Percentiles rank a stretch among this genome's conserved stretches.
Evolutionary conservation across 2,888 invertebrate species (phyloP).

Genomic region (Oligia latruncula): DNA sequence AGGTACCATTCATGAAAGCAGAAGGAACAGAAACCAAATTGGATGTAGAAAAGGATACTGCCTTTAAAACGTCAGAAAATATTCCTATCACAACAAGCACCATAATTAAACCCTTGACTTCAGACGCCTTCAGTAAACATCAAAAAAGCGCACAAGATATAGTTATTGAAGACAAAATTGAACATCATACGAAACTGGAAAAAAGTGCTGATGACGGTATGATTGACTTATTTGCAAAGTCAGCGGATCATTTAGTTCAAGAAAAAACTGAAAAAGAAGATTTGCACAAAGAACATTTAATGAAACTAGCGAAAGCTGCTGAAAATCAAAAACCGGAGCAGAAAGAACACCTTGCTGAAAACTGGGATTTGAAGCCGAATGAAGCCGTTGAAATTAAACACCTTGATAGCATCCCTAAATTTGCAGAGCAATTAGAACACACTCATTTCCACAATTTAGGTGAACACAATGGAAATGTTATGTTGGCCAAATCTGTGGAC

Average conservation of each 20-base stretch:
- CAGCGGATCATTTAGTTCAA: slow-evolving; percentile 20
- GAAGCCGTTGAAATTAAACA: slow-evolving; percentile 26
- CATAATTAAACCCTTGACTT: slow-evolving; percentile 20
- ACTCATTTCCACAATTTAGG: slow-evolving; percentile 34
- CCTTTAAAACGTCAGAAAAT: slow-evolving; percentile 46
- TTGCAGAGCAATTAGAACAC: slow-evolving; percentile 34
- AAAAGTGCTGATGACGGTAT: slow-evolving; percentile 35
- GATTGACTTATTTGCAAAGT: slow-evolving; percentile 42
- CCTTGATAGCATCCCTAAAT: slow-evolving; percentile 43
- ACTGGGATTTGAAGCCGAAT: slow-evolving; percentile 30
- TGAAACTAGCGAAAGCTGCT: slow-evolving; percentile 13
- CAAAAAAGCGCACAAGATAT: slow-evolving; percentile 35
- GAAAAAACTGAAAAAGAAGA: slow-evolving; percentile 17
- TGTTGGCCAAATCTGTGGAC: slow-evolving; percentile 58
- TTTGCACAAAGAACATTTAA: slow-evolving; percentile 3
- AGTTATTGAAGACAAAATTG: slow-evolving; percentile 12
- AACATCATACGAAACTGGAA: slow-evolving; percentile 20
- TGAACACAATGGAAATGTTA: slow-evolving; percentile 43
- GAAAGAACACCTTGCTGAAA: slow-evolving; percentile 7
- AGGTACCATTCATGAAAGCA: slow-evolving; percentile 40
- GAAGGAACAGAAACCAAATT: slow-evolving; percentile 48
- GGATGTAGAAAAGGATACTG: slow-evolving; percentile 33
- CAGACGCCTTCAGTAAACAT: slow-evolving; percentile 19
- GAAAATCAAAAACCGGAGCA: slow-evolving; percentile 22
- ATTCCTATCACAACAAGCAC: slow-evolving; percentile 2